A percentile compares a stretch with the other conserved stretches of the same genome.
These are phyloP conservation scores for Onthophagus sagittarius DNA, from an alignment of 2,888 invertebrate species.

Conservation along the genomic window DNA sequence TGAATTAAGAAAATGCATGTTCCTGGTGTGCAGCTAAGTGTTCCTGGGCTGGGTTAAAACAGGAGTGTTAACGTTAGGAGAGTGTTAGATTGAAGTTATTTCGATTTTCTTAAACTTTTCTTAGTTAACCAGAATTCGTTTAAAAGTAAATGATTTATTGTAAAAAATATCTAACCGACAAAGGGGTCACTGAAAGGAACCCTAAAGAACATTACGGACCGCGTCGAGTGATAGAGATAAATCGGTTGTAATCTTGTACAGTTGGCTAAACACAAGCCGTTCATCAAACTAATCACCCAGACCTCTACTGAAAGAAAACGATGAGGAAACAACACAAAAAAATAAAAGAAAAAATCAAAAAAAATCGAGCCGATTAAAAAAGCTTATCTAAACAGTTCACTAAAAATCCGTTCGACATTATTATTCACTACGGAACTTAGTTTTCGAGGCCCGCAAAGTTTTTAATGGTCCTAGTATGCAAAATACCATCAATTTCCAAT, in stretches of 20 bases:
- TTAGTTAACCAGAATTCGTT: neutral
- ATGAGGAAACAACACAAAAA: slow-evolving; percentile 3
- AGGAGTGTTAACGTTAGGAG: neutral
- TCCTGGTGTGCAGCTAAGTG: neutral
- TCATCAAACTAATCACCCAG: slow-evolving; percentile 23
- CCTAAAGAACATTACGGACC: slow-evolving; percentile 8
- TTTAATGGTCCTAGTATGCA: neutral
- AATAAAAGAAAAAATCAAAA: neutral
- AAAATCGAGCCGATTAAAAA: neutral
- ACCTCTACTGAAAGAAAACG: slow-evolving; percentile 17
- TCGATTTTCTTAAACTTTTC: neutral
- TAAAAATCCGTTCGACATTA: neutral
- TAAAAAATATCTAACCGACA: neutral
- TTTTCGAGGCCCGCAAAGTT: neutral
- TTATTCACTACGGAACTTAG: neutral
- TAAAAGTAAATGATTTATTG: neutral
- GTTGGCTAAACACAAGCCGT: slow-evolving; percentile 24
- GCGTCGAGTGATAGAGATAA: slow-evolving; percentile 19
- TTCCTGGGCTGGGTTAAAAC: neutral
- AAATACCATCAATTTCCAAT: neutral
- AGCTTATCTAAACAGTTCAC: neutral
- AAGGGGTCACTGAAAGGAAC: neutral
- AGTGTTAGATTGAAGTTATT: neutral
- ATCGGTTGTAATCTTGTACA: slow-evolving; percentile 22
- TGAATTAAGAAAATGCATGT: slow-evolving; percentile 12